Evolutionary conservation across 2,888 invertebrate genomes (phyloP), one percentile per base, ranked within the genome.

Genomic region (Camponotus fellah): DNA sequence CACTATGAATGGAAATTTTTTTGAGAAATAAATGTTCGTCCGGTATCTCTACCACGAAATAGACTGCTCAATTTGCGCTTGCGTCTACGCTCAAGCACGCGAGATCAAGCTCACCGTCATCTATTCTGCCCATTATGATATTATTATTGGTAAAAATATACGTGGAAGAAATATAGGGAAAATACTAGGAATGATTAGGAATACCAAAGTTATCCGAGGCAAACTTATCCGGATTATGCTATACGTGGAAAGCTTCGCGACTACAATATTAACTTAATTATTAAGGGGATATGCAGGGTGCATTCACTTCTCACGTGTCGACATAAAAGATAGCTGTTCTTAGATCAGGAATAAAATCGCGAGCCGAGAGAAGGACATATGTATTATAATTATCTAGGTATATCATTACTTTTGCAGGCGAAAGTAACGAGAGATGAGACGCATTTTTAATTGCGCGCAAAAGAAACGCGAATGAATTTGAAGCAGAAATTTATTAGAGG

Each of bases 361-460:
- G n/a, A 58, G 43, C 68, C 32, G 66, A 77, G 65, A 17, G n/a
- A 72, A 46, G n/a, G 53, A 53, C n/a, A n/a, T 37, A 37, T 64
- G 32, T 53, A 65, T 32, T 83, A 60, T 77, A 82, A 75, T 81
- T 66, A 87, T 72, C 77, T 69, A 82, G 71, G 74, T 84, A 86
- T 84, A 83, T 90, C 86, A 85, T 89, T 83, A 88, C 89, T 88
- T 88, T 87, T 88, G 85, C 88, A 80, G 90, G 86, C 87, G 85
- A 90, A 89, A 89, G 86, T 90, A 88, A 82, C 80, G 76, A 82
- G 26, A 65, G 46, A 75, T 62, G 58, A 84, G 21, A 60, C 60
- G 79, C 71, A 21, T 85, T 85, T 64, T 26, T 26, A 26, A 26
- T 26, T 53, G 58, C 53, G 69, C n/a, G 53, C 56, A 17, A 68